Evolutionary conservation across 2,888 invertebrate species (phyloP).

Genomic region (Ophioninae sp.): DNA sequence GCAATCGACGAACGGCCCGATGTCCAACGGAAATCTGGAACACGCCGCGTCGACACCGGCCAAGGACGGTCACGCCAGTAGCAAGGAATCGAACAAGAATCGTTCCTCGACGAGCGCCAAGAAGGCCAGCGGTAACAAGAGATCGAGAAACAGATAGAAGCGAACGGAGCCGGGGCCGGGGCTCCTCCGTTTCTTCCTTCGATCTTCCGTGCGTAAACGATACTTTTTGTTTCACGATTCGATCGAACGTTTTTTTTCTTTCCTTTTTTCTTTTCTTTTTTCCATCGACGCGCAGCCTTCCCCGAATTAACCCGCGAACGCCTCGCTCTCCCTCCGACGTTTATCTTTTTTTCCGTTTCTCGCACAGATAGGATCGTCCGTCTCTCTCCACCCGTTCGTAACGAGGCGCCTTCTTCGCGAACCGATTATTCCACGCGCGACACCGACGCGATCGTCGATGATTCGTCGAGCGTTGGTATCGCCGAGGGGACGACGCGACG

Average conservation of each 20-base stretch:
- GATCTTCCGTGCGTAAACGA: conserved; percentile 21
- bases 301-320: not conserved
- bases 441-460: not conserved
- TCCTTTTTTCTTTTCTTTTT: not conserved
- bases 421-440: not conserved
- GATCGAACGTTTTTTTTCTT: not conserved
- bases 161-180: conserved; percentile 33
- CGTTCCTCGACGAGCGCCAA: conserved; percentile 84
- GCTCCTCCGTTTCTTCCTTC: conserved; percentile 49
- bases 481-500: not conserved
- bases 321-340: not conserved
- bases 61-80: conserved; percentile 77
- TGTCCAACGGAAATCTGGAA: conserved; percentile 83
- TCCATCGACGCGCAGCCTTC: not conserved
- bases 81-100: conserved; percentile 81
- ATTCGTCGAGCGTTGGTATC: not conserved
- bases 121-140: conserved; percentile 89
- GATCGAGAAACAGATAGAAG: conserved; percentile 90
- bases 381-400: not conserved
- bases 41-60: conserved; percentile 86
- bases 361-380: conserved; percentile 2
- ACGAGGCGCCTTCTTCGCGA: conserved; percentile 4
- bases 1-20: conserved; percentile 77
- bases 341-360: conserved; percentile 3
- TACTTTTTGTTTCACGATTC: not conserved